These are phyloP conservation scores for Stylophora pistillata DNA, from an alignment of 64 coral and sea anemone genomes.

Conservation along the genomic window DNA sequence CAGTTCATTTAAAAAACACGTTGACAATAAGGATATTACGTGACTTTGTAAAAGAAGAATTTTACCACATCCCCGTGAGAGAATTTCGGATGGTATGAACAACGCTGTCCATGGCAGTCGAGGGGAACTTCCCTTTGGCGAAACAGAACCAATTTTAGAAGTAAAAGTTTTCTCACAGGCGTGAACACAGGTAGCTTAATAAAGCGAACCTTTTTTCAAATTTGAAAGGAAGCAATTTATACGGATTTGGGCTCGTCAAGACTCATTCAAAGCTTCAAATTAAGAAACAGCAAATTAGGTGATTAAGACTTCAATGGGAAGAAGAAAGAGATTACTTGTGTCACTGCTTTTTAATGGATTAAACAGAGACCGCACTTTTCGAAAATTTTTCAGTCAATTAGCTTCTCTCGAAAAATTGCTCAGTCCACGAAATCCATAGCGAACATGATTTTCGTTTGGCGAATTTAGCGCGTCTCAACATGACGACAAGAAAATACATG, in stretches of 20 bases:
- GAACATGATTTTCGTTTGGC: neutral
- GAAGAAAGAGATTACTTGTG: slow-evolving; percentile 72
- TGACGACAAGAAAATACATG: neutral
- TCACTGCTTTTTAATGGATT: slow-evolving; percentile 20
- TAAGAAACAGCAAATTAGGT: slow-evolving; percentile 54
- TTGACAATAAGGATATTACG: slow-evolving; percentile 49
- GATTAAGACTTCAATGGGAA: slow-evolving; percentile 74
- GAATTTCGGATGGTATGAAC: neutral
- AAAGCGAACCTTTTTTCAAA: neutral
- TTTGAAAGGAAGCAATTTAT: slow-evolving; percentile 24
- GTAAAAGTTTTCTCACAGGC: neutral
- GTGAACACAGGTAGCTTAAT: neutral
- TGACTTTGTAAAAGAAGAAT: slow-evolving; percentile 35
- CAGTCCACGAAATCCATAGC: neutral
- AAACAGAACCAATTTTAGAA: neutral
- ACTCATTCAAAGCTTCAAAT: slow-evolving; percentile 23
- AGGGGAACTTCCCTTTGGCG: neutral
- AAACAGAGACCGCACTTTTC: slow-evolving; percentile 24
- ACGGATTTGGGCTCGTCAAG: slow-evolving; percentile 9
- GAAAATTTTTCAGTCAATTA: slow-evolving; percentile 48
- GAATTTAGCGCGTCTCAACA: neutral
- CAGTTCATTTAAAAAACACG: slow-evolving; percentile 20
- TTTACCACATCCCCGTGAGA: slow-evolving; percentile 22
- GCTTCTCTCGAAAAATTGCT: neutral
- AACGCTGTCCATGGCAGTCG: neutral